These are phyloP conservation scores for Tuta absoluta DNA, from an alignment of 2,888 invertebrate genomes.

Conservation along the genomic window DNA sequence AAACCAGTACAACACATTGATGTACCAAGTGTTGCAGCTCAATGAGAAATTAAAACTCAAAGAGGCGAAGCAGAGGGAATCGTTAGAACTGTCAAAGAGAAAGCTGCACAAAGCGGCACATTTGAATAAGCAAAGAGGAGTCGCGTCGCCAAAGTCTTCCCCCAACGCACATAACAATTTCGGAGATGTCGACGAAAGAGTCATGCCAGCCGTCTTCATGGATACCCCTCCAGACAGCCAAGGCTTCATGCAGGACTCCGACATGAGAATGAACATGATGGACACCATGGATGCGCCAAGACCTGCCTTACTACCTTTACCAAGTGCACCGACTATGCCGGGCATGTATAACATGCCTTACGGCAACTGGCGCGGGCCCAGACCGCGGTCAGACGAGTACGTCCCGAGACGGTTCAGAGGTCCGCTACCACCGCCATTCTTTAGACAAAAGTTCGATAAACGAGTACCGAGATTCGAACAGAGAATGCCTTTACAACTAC, in stretches of 20 bases:
- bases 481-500: slow-evolving; percentile 54
- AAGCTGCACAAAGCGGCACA: slow-evolving; percentile 61
- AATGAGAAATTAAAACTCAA: slow-evolving; percentile 89
- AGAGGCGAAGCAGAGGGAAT: slow-evolving; percentile 87
- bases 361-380: slow-evolving; percentile 61
- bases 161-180: slow-evolving; percentile 63
- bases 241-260: slow-evolving; percentile 59
- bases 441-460: slow-evolving; percentile 63
- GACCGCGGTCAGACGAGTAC: slow-evolving; percentile 63
- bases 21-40: slow-evolving; percentile 89
- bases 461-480: slow-evolving; percentile 58
- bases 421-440: slow-evolving; percentile 53
- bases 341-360: slow-evolving; percentile 36
- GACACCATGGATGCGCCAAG: slow-evolving; percentile 48
- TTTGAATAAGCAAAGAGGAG: slow-evolving; percentile 66
- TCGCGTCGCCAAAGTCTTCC: slow-evolving; percentile 72
- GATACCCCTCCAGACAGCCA: slow-evolving; percentile 62
- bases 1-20: slow-evolving; percentile 87
- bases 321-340: slow-evolving; percentile 55
- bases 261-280: slow-evolving; percentile 60
- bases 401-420: slow-evolving; percentile 63
- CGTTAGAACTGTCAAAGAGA: slow-evolving; percentile 78
- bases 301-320: slow-evolving; percentile 54
- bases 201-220: slow-evolving; percentile 58
- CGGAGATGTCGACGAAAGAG: slow-evolving; percentile 79